phyloP scores from a whole-genome alignment of 2,888 invertebrate species.

The Salticus scenicus region DNA sequence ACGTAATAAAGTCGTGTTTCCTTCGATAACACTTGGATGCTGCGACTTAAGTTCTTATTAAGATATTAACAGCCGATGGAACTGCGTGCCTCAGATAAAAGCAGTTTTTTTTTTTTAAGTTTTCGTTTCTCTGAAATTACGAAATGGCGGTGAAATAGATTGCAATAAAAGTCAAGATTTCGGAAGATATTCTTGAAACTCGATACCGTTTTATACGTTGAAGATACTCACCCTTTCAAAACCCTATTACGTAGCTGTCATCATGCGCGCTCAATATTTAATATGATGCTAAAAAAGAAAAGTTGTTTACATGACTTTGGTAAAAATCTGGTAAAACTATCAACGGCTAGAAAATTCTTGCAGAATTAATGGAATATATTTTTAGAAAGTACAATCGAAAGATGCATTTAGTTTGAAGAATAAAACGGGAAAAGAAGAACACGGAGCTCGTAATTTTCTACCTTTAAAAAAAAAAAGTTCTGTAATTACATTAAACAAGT shows the following conservation, averaged over 20 bases:
- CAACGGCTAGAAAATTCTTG: neutral
- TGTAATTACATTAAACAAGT: neutral
- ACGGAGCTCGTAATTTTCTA: neutral
- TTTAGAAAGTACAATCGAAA: neutral
- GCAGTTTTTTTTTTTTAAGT: slow-evolving; percentile 18
- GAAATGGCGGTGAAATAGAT: neutral
- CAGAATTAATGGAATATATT: slow-evolving; percentile 13
- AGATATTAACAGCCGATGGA: slow-evolving; percentile 53
- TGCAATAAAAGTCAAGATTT: slow-evolving; percentile 7
- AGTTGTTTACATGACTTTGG: neutral
- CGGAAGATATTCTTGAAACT: neutral
- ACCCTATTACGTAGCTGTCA: slow-evolving; percentile 7
- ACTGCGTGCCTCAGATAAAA: slow-evolving; percentile 2
- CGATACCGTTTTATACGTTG: neutral
- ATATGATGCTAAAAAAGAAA: neutral
- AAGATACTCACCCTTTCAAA: neutral
- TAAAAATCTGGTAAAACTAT: neutral
- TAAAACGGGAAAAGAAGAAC: neutral
- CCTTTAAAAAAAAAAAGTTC: neutral
- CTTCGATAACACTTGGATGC: slow-evolving; percentile 29
- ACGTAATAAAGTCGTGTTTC: slow-evolving; percentile 65
- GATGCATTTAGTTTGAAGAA: too few species aligned
- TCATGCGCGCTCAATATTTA: neutral
- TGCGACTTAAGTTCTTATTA: slow-evolving; percentile 64
- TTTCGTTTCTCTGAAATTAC: neutral